Percentiles rank a stretch among this genome's conserved stretches.
Evolutionary conservation across 2,113 vertebrate species (phyloP).

Genomic region (Ptychochromis oligacanthus): DNA sequence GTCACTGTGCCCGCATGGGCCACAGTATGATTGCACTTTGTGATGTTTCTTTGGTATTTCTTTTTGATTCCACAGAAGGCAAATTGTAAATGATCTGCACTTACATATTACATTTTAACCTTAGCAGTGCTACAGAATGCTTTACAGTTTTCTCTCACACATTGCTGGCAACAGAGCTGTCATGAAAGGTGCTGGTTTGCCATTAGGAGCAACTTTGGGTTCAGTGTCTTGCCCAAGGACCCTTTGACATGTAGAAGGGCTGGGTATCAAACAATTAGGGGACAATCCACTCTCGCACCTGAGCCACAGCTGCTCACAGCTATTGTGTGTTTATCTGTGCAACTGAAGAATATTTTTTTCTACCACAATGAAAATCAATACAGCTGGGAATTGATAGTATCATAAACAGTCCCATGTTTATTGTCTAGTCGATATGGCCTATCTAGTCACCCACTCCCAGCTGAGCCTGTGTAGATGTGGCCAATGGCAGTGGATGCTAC

Average conservation of each 20-base stretch:
- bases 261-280: background rate
- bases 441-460: constrained; percentile 35
- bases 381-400: constrained; percentile 56
- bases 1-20: background rate
- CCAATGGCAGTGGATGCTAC: constrained; percentile 19
- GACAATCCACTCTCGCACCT: background rate
- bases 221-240: background rate
- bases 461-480: constrained; percentile 34
- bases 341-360: constrained; percentile 22
- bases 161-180: background rate
- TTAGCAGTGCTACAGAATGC: background rate
- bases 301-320: background rate
- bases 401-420: constrained; percentile 54
- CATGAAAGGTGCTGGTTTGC: background rate
- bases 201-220: background rate
- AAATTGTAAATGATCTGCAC: background rate
- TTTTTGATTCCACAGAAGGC: background rate
- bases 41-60: background rate
- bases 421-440: constrained; percentile 52
- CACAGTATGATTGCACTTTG: background rate
- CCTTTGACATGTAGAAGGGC: background rate
- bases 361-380: constrained; percentile 59
- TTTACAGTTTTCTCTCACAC: background rate
- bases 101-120: background rate
- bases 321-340: constrained; percentile 24